Percentiles rank a stretch among this genome's conserved stretches.
These are phyloP conservation scores for Anarhynchus alexandrinus DNA, from an alignment of 2,113 vertebrate genomes.

Conservation along the genomic window DNA sequence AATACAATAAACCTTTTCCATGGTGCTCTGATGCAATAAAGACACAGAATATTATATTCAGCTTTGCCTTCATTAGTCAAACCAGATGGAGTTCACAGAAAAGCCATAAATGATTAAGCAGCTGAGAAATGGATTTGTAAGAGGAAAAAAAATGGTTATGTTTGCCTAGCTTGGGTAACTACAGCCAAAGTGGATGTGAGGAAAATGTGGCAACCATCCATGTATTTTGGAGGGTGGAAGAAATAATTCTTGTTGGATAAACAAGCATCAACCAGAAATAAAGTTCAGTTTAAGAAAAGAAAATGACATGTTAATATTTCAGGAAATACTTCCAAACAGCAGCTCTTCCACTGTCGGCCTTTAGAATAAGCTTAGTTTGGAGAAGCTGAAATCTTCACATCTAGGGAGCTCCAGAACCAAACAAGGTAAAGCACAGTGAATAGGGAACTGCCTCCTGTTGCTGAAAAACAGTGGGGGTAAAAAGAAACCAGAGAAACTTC, in stretches of 20 bases:
- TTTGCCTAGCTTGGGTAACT: neutral
- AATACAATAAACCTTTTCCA: neutral
- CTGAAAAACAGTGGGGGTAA: neutral
- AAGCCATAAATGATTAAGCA: neutral
- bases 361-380: neutral
- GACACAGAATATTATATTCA: neutral
- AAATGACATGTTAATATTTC: neutral
- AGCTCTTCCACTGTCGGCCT: neutral
- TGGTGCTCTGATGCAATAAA: neutral
- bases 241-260: slow-evolving; percentile 2
- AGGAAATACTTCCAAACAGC: neutral
- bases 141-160: neutral
- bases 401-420: neutral
- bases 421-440: neutral
- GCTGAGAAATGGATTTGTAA: neutral
- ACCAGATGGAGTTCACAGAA: neutral
- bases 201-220: neutral
- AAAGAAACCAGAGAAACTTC: neutral
- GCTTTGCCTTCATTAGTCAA: neutral
- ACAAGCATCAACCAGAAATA: neutral
- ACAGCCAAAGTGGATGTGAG: neutral
- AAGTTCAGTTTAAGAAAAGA: neutral
- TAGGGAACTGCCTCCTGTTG: neutral
- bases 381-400: neutral
- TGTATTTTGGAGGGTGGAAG: neutral